Base-by-base conservation (phyloP, 1,140 invertebrate species). In the Batillaria attramentaria region DNA sequence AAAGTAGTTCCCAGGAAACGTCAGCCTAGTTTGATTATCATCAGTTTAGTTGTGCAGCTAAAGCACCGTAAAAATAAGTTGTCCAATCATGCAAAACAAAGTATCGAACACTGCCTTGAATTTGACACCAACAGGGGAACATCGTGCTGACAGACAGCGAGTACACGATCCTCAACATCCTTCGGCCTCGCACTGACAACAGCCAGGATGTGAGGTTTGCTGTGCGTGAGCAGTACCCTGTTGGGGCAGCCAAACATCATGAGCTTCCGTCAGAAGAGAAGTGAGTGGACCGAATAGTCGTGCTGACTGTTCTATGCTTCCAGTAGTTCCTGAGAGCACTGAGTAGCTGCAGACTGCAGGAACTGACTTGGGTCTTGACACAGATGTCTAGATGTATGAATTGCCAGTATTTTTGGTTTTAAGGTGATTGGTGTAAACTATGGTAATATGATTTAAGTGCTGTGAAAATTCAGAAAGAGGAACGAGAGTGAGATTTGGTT, bases 61-160 rank as follows among this genome's bases (percentile, higher is more conserved):
- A 50, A 13, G n/a, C n/a, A n/a, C n/a, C n/a, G n/a, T n/a, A n/a
- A n/a, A n/a, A n/a, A n/a, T n/a, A n/a, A 57, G n/a, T n/a, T n/a
- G 16, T 18, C 50, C 16, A 57, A 57, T n/a, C 50, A 57, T 57
- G 50, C 18, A 39, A 16, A 72, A 72, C 18, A 18, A 39, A 73
- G 16, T 18, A 50, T 46, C n/a, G 13, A 46, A 5, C 10, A 6
- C 33, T 76, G 57, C 4, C 37, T 73, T 46, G 6, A 20, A 37
- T 35, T 60, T 42, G 83, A 83, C 60, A n/a, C n/a, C n/a, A n/a
- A n/a, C 81, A 92, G 88, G 99, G 99, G 78, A 99, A 99, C 90
- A 95, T 99, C 68, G 93, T 99, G 72, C 92, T 99, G 0, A 98
- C 98, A 33, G 98, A 99, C 92, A 92, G 94, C 90, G 94, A 98